phyloP scores from a whole-genome alignment of 2,797 vertebrate genomes.

The Erpetoichthys calabaricus region DNA sequence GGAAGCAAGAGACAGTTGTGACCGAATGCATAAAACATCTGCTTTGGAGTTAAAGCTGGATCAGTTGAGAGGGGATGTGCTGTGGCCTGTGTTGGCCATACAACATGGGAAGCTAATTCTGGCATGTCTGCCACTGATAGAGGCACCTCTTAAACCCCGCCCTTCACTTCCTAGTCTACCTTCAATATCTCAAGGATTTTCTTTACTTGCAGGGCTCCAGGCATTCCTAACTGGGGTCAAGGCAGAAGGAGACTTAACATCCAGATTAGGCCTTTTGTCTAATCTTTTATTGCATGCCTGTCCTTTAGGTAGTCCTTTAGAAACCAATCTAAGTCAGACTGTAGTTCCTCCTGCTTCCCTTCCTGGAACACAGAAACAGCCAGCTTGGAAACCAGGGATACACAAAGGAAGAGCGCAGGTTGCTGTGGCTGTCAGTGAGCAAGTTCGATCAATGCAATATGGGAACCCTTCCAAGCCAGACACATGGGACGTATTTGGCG shows the following conservation, averaged over 20 bases:
- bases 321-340: constrained; percentile 40
- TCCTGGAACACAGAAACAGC: constrained; percentile 58
- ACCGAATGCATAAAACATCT: constrained; percentile 50
- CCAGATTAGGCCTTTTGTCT: constrained; percentile 53
- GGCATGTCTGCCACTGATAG: constrained; percentile 69
- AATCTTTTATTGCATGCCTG: constrained; percentile 67
- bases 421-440: constrained; percentile 66
- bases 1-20: constrained; percentile 64
- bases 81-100: constrained; percentile 77
- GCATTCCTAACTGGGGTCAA: constrained; percentile 58
- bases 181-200: constrained; percentile 74
- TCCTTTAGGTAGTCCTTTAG: constrained; percentile 72
- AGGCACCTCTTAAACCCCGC: constrained; percentile 52
- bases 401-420: constrained; percentile 74
- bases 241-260: constrained; percentile 52
- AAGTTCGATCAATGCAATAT: constrained; percentile 82
- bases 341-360: constrained; percentile 20
- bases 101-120: constrained; percentile 58
- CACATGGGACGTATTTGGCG: constrained; percentile 79
- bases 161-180: constrained; percentile 60
- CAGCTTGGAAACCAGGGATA: constrained; percentile 67
- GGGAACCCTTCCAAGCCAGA: constrained; percentile 63
- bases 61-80: constrained; percentile 30
- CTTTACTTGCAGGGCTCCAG: constrained; percentile 62
- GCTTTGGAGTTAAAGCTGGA: constrained; percentile 37